A percentile compares a stretch with the other conserved stretches of the same genome.
Evolutionary conservation across 2,797 vertebrate species (phyloP).

Genomic region (Spinus pinus): DNA sequence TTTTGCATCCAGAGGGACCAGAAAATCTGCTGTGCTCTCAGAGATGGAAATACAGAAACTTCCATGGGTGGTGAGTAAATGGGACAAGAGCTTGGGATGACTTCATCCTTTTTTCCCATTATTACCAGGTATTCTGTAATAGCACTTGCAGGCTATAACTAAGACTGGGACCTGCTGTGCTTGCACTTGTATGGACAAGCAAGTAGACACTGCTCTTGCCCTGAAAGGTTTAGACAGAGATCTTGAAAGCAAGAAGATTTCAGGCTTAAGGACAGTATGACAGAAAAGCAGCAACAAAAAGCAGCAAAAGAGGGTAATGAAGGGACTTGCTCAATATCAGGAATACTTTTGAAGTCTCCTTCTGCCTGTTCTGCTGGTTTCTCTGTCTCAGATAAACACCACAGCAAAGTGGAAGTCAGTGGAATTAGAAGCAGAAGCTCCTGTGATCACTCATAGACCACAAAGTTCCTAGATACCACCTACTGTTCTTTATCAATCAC

Average conservation of each 20-base stretch:
- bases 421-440: not conserved
- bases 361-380: not conserved
- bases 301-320: not conserved
- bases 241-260: conserved; percentile 5
- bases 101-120: conserved; percentile 33
- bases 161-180: not conserved
- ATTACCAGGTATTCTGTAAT: conserved; percentile 40
- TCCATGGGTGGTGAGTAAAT: conserved; percentile 1
- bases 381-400: not conserved
- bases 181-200: conserved; percentile 33
- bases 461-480: not conserved
- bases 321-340: not conserved
- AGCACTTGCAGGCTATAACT: conserved; percentile 25
- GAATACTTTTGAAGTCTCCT: not conserved
- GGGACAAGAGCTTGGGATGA: conserved; percentile 31
- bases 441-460: not conserved
- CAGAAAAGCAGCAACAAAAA: not conserved
- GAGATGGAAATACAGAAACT: not conserved
- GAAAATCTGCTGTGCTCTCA: not conserved
- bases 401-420: not conserved
- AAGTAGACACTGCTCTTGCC: not conserved
- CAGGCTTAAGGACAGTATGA: not conserved
- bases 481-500: not conserved
- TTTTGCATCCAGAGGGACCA: not conserved
- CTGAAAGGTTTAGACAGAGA: not conserved